These are phyloP conservation scores for Antennarius maculatus DNA, from an alignment of 2,797 vertebrate species.

Conservation along the genomic window DNA sequence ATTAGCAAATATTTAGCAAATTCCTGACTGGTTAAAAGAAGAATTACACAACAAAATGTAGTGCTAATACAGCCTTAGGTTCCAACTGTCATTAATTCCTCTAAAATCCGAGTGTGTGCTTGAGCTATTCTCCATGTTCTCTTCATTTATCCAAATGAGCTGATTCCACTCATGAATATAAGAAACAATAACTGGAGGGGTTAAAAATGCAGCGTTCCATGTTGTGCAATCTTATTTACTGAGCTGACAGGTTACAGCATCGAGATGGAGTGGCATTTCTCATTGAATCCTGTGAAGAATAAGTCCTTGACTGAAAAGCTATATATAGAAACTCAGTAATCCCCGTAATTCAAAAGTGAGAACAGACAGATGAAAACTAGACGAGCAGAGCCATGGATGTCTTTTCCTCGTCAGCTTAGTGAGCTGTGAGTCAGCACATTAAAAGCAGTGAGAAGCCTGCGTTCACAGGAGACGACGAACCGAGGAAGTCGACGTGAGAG, in stretches of 20 bases:
- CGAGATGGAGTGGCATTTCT: constrained; percentile 14
- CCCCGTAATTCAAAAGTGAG: constrained; percentile 19
- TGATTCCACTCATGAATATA: neutral
- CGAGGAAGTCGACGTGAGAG: too few relatives aligned
- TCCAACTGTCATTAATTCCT: too few relatives aligned
- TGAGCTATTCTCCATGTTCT: too few relatives aligned
- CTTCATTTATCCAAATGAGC: neutral
- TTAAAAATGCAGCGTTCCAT: neutral
- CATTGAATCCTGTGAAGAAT: constrained; percentile 25
- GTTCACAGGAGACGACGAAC: neutral
- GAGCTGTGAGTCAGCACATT: constrained; percentile 53
- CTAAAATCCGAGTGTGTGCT: too few relatives aligned
- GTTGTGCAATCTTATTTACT: constrained; percentile 10
- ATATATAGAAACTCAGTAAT: constrained; percentile 23
- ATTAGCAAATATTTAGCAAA: too few relatives aligned
- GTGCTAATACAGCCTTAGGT: too few relatives aligned
- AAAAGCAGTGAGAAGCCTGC: constrained; percentile 3
- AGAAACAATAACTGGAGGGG: constrained; percentile 4
- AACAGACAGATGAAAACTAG: constrained; percentile 18
- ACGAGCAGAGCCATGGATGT: neutral
- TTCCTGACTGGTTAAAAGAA: too few relatives aligned
- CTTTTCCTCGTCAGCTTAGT: constrained; percentile 10
- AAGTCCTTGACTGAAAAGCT: constrained; percentile 39
- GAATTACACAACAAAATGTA: too few relatives aligned
- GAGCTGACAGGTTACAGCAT: constrained; percentile 26